Percentiles rank a stretch among this genome's conserved stretches.
Evolutionary conservation across 2,113 vertebrate genomes (phyloP).

Genomic region (Serilophus lunatus): DNA sequence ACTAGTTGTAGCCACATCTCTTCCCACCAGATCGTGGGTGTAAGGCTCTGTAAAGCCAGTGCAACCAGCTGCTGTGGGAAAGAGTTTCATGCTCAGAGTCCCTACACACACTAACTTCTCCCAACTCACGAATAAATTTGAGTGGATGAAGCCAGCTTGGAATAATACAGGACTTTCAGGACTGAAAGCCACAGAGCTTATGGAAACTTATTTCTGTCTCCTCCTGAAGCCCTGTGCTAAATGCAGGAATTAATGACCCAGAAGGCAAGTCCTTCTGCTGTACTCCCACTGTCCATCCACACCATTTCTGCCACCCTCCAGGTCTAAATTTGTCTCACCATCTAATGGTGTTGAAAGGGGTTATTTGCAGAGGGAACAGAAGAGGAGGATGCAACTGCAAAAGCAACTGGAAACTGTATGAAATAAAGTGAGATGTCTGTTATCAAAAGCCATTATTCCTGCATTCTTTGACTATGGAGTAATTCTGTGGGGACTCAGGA

Average conservation of each 20-base stretch:
- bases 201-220: not conserved
- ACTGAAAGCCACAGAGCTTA: not conserved
- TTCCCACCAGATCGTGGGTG: not conserved
- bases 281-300: not conserved
- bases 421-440: not conserved
- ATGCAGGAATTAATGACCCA: not conserved
- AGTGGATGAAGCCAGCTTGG: not conserved
- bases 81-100: not conserved
- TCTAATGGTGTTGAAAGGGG: accelerated
- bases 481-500: not conserved
- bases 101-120: accelerated
- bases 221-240: not conserved
- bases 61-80: not conserved
- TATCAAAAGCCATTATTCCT: not conserved
- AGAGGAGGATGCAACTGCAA: not conserved
- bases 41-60: not conserved
- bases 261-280: not conserved
- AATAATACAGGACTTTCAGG: not conserved
- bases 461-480: not conserved
- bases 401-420: not conserved
- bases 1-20: not conserved
- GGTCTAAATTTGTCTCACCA: not conserved
- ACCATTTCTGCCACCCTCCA: not conserved
- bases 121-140: not conserved
- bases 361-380: not conserved